Evolutionary conservation across 1,140 invertebrate species (phyloP).

Genomic region (Heliconius hermathena): DNA sequence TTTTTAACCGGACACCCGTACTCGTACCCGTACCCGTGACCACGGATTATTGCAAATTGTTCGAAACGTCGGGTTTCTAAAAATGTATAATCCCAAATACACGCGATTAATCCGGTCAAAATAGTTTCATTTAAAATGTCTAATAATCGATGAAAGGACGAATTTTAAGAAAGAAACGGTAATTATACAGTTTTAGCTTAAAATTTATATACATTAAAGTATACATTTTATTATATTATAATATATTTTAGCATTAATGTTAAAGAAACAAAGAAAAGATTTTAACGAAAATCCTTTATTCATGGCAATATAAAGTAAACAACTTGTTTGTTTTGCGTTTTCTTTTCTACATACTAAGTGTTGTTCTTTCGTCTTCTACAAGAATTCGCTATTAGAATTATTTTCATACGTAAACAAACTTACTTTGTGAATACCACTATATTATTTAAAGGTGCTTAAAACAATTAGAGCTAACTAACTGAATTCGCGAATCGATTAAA

Average conservation of each 20-base stretch:
- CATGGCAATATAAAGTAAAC: constrained; percentile 1
- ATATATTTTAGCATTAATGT: not conserved
- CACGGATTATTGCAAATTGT: no score
- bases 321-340: constrained; percentile 6
- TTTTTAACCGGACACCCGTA: no score
- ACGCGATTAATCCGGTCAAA: no score
- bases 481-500: no score
- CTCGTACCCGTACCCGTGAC: no score
- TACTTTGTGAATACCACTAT: not conserved
- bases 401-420: not conserved
- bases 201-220: not conserved
- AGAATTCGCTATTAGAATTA: not conserved
- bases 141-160: no score
- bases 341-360: constrained; percentile 4
- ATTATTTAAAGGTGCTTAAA: no score
- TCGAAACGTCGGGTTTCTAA: no score
- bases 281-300: constrained; percentile 10
- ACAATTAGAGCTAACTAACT: no score
- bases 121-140: no score
- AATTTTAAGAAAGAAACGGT: not conserved
- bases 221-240: not conserved
- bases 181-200: not conserved
- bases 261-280: not conserved
- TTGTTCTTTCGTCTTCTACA: constrained; percentile 6
- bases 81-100: no score